Evolutionary conservation across 2,797 vertebrate species (phyloP), one percentile per base, ranked within the genome.

Genomic region (Coluber constrictor): DNA sequence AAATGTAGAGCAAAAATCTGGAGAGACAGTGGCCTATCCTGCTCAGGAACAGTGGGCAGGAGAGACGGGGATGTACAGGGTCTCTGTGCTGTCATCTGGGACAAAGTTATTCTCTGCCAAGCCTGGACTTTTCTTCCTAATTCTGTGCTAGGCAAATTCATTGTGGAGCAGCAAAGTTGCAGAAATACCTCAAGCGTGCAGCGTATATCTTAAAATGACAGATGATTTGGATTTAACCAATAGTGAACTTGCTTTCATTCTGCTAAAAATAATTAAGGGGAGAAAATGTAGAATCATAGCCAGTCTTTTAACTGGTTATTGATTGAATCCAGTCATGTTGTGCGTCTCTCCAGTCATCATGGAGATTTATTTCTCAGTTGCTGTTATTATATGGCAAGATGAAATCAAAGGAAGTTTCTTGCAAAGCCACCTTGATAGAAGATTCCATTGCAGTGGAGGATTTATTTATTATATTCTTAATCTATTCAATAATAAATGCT

Each of bases 291-390:
- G 37, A n/a, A 89, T 13, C 18, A 16, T 23, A 70, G 60, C 15
- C 32, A 63, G 13, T 43, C 54, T 43, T 13, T 88, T n/a, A 66
- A 87, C 16, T 27, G 13, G 37, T 88, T n/a, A 15, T 59, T 92
- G 25, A 57, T 9, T 74, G 61, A 60, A 91, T 29, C 60, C 23
- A 15, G 25, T 60, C 93, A 93, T 23, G 4, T 47, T 83, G 37
- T 12, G 74, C 11, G 25, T 79, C 90, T 55, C 8, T 32, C 15
- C 25, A n/a, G 12, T 90, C 60, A 15, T 70, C 7, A 37, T 43
- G 32, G 20, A n/a, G 32, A 93, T 91, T 95, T 95, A 51, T 60
- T 60, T 43, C 60, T 87, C 51, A 37, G n/a, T 20, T 92, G 12
- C 51, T 92, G 56, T 88, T 66, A 27, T 6, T 13, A 57, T 70